phyloP scores from a whole-genome alignment of 2,113 vertebrate species.

The Colistium nudipinnis region DNA sequence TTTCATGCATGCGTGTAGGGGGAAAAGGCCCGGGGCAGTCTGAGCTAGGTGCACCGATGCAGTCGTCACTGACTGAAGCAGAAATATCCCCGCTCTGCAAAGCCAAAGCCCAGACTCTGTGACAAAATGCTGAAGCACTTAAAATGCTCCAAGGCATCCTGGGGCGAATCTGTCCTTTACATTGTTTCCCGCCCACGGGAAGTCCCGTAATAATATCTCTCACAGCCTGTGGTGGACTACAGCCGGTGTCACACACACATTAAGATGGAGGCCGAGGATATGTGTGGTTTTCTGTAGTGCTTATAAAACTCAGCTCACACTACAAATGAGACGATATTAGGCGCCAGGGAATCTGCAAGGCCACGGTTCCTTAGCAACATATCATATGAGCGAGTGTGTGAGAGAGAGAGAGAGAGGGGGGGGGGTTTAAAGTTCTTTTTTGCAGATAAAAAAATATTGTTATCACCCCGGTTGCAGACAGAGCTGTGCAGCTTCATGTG shows the following conservation, averaged over 20 bases:
- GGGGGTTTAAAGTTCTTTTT: slow-evolving; percentile 26
- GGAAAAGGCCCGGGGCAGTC: not conserved
- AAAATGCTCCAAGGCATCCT: not conserved
- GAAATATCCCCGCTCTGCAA: slow-evolving; percentile 6
- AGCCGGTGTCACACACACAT: not conserved
- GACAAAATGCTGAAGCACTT: not conserved
- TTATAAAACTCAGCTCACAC: slow-evolving; percentile 6
- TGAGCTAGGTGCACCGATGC: not conserved
- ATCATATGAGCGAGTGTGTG: slow-evolving; percentile 18
- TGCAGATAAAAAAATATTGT: slow-evolving; percentile 4
- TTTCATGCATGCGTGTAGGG: not conserved
- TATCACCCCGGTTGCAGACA: slow-evolving; percentile 31
- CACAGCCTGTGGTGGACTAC: not conserved
- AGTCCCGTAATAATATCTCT: too few relatives aligned
- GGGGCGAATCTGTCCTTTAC: not conserved
- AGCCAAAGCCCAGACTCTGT: not conserved
- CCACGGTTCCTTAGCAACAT: slow-evolving; percentile 37
- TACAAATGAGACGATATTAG: slow-evolving; percentile 26
- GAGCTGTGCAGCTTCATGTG: slow-evolving; percentile 1
- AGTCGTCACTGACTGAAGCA: slow-evolving; percentile 2
- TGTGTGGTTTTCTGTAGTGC: slow-evolving; percentile 16
- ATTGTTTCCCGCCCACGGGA: not conserved
- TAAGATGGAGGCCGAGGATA: not conserved
- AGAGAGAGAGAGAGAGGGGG: not conserved
- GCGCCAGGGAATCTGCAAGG: slow-evolving; percentile 17